Base-by-base conservation (phyloP, 2,797 vertebrate genomes). In the Esox lucius region DNA sequence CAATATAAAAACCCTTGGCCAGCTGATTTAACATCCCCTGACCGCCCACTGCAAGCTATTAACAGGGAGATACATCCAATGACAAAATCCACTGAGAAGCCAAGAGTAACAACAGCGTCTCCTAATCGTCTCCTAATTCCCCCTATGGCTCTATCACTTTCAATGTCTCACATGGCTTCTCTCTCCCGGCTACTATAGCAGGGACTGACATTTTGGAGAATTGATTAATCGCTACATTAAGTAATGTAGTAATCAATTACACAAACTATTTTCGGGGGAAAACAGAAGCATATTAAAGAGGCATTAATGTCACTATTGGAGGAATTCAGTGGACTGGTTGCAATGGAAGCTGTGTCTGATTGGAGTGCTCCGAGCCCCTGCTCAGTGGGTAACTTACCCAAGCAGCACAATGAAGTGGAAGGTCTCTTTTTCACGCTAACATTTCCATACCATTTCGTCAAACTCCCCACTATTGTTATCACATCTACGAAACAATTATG, bases 171-270 rank as follows among this genome's bases (percentile, higher is more conserved):
- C 84, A 76, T 61, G 39, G 77, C 84, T 46, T 76, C 48, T 77
- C 53, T 67, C 71, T 75, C 49, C 74, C 78, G 75, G 84, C 81
- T 76, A 15, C 74, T 6, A 71, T 49, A 77, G 81, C 82, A 46
- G 61, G 71, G 88, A 93, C 76, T 69, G 93, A 89, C 92, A 87
- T 56, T 19, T 91, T 89, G 92, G 91, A 88, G 90, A 81, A 94
- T 93, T 83, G 89, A 93, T 93, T 93, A 85, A 86, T 85, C 84
- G 87, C 91, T 92, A 93, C 93, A 92, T 93, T 94, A 93, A 89
- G 80, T 92, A 90, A 91, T 89, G 84, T 81, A 87, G 83, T 90
- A 90, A 90, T 93, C 90, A 90, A 89, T 93, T 92, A 93, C 90
- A 91, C 82, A 82, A 86, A 88, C 85, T 87, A 88, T 88, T 91